A percentile compares a stretch with the other conserved stretches of the same genome.
Evolutionary conservation across 2,113 vertebrate species (phyloP).

Genomic region (Meriones unguiculatus): DNA sequence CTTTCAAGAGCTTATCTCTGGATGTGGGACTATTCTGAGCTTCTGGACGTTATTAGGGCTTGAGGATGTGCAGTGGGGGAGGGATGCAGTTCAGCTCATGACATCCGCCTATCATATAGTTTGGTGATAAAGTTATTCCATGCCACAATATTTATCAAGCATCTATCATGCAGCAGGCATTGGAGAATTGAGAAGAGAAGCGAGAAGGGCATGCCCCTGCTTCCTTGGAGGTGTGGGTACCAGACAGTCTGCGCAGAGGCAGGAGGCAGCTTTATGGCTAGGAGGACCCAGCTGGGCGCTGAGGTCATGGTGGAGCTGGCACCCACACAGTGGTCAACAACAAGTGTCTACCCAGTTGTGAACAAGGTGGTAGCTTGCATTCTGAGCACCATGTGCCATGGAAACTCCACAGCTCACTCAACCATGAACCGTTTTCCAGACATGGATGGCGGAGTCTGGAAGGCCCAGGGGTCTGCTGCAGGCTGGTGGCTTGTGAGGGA

Average conservation of each 20-base stretch:
- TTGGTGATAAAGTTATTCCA: not conserved
- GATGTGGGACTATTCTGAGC: not conserved
- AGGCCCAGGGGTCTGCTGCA: not conserved
- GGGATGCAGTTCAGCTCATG: not conserved
- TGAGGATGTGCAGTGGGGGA: not conserved
- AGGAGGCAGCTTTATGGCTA: not conserved
- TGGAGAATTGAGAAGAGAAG: not conserved
- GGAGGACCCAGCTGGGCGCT: not conserved
- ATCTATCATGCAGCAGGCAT: not conserved
- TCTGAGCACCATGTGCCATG: fast-evolving
- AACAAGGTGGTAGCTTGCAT: not conserved
- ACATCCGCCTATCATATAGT: not conserved
- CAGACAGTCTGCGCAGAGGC: not conserved
- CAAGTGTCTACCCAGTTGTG: not conserved
- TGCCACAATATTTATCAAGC: not conserved
- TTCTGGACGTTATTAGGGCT: not conserved
- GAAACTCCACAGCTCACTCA: not conserved
- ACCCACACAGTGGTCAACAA: too few species aligned
- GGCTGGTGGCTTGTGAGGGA: not conserved
- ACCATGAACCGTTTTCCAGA: not conserved
- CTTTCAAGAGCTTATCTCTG: not conserved
- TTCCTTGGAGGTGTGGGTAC: not conserved
- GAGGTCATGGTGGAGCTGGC: not conserved
- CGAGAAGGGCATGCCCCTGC: not conserved
- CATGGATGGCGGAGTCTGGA: not conserved